Evolutionary conservation across 2,113 vertebrate species (phyloP).

Genomic region (Cottus gobio): DNA sequence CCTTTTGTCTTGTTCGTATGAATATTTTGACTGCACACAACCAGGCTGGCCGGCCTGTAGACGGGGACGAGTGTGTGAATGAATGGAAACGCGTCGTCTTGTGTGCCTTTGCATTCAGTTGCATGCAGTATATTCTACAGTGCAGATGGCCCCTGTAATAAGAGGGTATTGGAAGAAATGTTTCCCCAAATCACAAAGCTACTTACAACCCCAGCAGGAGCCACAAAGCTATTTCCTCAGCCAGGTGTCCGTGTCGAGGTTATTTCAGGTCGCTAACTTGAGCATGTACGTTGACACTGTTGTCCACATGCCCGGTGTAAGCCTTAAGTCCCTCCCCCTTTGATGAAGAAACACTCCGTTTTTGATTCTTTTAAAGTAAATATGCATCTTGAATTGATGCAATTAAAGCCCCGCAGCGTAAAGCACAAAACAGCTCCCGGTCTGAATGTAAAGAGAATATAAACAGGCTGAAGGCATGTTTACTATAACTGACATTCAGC

Average conservation of each 20-base stretch:
- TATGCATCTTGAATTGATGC: conserved; percentile 24
- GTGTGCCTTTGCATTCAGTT: conserved; percentile 35
- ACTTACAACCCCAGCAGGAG: background rate
- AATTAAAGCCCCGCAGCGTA: conserved; percentile 15
- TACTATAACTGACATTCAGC: conserved; percentile 35
- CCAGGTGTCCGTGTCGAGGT: conserved; percentile 11
- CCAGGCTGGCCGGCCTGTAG: conserved; percentile 1
- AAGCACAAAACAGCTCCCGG: conserved; percentile 6
- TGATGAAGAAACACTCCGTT: background rate
- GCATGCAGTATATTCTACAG: conserved; percentile 37
- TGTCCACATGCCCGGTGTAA: conserved; percentile 7
- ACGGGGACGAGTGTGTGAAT: conserved; percentile 9
- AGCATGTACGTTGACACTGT: conserved; percentile 1
- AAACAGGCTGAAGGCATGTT: conserved; percentile 47
- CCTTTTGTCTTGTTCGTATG: conserved; percentile 9
- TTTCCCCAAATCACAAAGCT: conserved; percentile 22
- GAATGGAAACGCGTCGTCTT: conserved; percentile 6
- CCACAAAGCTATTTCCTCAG: conserved; percentile 2
- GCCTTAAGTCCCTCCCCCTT: conserved; percentile 36
- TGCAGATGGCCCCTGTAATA: conserved; percentile 20
- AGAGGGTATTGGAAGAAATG: background rate
- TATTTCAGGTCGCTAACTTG: conserved; percentile 11
- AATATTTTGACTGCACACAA: conserved; percentile 21
- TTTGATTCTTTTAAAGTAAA: conserved; percentile 9
- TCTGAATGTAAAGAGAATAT: conserved; percentile 64